These are phyloP conservation scores for Aleiodes alternator DNA, from an alignment of 2,888 invertebrate species.

Conservation along the genomic window DNA sequence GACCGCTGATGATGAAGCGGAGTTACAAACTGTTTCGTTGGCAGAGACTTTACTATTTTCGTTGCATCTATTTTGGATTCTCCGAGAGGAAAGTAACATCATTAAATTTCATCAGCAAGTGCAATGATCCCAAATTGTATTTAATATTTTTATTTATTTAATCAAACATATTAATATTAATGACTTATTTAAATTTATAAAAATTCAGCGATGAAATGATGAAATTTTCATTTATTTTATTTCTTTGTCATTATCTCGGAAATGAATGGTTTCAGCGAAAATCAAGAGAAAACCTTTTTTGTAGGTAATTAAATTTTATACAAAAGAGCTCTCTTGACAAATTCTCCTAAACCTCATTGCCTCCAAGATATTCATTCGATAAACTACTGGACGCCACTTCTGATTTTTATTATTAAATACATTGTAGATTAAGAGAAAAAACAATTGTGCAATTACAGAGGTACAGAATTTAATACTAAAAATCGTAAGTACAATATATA, in stretches of 20 bases:
- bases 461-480: slow-evolving; percentile 33
- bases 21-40: slow-evolving; percentile 39
- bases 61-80: slow-evolving; percentile 58
- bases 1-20: slow-evolving; percentile 45
- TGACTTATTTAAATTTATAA: too few species aligned
- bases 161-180: too few species aligned
- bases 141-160: background rate
- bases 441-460: slow-evolving; percentile 15
- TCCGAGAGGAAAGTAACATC: background rate
- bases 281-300: too few species aligned
- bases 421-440: slow-evolving; percentile 11
- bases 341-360: too few species aligned
- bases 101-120: slow-evolving; percentile 4
- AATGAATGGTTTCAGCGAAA: too few species aligned
- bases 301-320: too few species aligned
- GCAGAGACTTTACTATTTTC: slow-evolving; percentile 55
- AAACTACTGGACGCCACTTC: too few species aligned
- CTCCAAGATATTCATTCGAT: too few species aligned
- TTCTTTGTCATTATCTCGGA: too few species aligned
- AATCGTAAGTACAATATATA: slow-evolving; percentile 40
- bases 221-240: too few species aligned
- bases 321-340: too few species aligned
- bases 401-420: slow-evolving; percentile 6
- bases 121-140: slow-evolving; percentile 3
- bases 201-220: too few species aligned